Conservation (phyloP, 2,888 invertebrate species). For the Apomyelois bistriatella region DNA sequence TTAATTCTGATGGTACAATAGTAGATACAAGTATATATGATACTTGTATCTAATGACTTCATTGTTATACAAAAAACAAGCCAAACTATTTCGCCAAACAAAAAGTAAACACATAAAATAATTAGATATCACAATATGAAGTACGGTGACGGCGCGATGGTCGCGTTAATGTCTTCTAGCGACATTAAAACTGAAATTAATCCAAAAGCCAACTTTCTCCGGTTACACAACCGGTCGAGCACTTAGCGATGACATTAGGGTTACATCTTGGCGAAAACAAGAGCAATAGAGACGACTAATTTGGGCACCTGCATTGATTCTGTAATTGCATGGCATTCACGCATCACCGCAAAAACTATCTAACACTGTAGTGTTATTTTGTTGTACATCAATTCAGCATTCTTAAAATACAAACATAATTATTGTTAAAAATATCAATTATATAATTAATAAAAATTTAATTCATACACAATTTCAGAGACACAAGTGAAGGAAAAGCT, state of each 20-base stretch:
- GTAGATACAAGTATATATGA: no score
- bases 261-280: constrained; percentile 33
- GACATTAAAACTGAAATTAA: constrained; percentile 36
- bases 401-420: no score
- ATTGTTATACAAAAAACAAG: no score
- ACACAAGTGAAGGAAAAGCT: no score
- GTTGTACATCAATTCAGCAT: not conserved
- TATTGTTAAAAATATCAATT: no score
- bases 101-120: not conserved
- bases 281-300: constrained; percentile 29
- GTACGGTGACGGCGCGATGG: not conserved
- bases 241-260: constrained; percentile 48
- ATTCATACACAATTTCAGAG: no score
- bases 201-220: constrained; percentile 42
- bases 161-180: constrained; percentile 16
- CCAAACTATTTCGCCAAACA: no score
- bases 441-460: no score
- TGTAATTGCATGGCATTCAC: constrained; percentile 5
- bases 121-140: not conserved
- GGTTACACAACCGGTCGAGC: constrained; percentile 31
- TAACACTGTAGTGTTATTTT: not conserved
- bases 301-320: constrained; percentile 19
- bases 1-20: no score
- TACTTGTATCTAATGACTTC: no score
- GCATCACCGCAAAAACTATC: not conserved